phyloP scores from a whole-genome alignment of 2,888 invertebrate species.

The Unio delphinus region DNA sequence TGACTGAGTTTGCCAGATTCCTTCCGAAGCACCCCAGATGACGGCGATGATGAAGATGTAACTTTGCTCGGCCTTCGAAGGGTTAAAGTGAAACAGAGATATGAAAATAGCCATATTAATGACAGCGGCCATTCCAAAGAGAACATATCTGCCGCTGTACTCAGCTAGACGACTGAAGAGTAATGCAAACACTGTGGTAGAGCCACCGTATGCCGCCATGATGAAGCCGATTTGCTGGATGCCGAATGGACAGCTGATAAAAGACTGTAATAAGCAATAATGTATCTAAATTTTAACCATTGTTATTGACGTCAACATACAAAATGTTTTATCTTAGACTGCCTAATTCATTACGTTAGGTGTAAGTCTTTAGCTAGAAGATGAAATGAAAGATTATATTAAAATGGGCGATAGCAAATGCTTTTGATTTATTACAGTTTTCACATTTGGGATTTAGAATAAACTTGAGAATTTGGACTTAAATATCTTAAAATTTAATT shows the following conservation, averaged over 20 bases:
- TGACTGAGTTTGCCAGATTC: constrained; percentile 57
- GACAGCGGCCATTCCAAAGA: constrained; percentile 41
- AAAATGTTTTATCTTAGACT: no score
- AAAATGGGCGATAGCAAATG: no score
- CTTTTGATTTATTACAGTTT: no score
- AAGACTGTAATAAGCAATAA: constrained; percentile 40
- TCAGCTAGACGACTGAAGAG: constrained; percentile 44
- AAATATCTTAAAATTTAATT: no score
- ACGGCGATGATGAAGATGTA: constrained; percentile 46
- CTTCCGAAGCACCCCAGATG: constrained; percentile 54
- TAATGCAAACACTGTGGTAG: constrained; percentile 48
- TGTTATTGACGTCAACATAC: no score
- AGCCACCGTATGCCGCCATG: constrained; percentile 54
- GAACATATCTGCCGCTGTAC: constrained; percentile 44
- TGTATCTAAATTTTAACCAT: background rate
- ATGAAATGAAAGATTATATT: no score
- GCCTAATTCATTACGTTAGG: no score
- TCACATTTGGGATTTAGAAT: no score
- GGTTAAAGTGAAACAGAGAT: constrained; percentile 44
- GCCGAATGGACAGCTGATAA: constrained; percentile 55
- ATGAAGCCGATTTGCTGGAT: constrained; percentile 58
- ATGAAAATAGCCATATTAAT: constrained; percentile 45
- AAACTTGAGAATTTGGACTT: no score
- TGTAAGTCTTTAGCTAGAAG: no score
- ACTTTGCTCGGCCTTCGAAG: constrained; percentile 19